Conservation (phyloP, 2,113 vertebrate genomes). For the Motacilla tschutschensis region DNA sequence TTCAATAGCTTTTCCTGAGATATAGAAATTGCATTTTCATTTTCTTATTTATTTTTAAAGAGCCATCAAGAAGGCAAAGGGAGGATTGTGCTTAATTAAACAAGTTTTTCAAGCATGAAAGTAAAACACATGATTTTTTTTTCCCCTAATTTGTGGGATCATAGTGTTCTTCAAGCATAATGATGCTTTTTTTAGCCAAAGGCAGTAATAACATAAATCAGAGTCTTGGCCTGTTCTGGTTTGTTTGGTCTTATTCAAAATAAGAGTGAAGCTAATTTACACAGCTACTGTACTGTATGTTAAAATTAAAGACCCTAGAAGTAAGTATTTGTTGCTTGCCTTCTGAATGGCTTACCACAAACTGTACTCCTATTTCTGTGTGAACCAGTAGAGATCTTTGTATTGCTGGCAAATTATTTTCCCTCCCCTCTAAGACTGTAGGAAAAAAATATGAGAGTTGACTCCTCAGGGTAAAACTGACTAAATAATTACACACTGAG, state of each 20-base stretch:
- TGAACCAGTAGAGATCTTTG: not conserved
- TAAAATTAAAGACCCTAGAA: conserved; percentile 1
- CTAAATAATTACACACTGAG: conserved; percentile 49
- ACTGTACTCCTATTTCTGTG: not conserved
- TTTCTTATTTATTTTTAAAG: not conserved
- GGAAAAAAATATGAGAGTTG: conserved; percentile 17
- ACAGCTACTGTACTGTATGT: not conserved
- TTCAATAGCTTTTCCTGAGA: not conserved
- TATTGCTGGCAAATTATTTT: conserved; percentile 7
- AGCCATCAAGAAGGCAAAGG: not conserved
- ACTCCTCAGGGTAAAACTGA: conserved; percentile 42
- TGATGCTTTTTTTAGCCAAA: conserved; percentile 44
- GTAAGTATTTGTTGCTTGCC: conserved; percentile 1
- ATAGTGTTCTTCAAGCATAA: conserved; percentile 42
- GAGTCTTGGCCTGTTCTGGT: conserved; percentile 31
- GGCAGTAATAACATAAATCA: conserved; percentile 53
- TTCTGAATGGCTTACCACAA: conserved; percentile 26
- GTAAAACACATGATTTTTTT: not conserved
- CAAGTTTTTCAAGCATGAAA: conserved; percentile 36
- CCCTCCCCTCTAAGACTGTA: not conserved
- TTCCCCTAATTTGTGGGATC: not conserved
- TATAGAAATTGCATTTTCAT: not conserved
- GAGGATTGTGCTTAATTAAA: conserved; percentile 11
- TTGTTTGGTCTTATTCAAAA: conserved; percentile 55
- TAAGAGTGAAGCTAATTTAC: conserved; percentile 38